Evolutionary conservation across 2,888 invertebrate genomes (phyloP), one percentile per base, ranked within the genome.

Genomic region (Cyaniris semiargus): DNA sequence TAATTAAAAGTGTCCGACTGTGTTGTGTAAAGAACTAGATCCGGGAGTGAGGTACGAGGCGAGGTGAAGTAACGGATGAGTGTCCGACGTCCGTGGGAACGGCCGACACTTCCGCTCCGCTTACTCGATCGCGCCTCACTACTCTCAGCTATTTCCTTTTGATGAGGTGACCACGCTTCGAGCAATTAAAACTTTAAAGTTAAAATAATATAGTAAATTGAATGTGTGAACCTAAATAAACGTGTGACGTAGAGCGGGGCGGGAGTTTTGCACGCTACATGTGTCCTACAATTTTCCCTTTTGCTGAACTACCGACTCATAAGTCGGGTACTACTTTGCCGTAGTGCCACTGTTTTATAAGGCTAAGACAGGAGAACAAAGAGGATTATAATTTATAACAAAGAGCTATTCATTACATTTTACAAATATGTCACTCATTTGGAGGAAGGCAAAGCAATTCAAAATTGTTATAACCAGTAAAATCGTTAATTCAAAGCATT

Each of bases 1-100:
- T 10, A 27, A 31, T 15, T 27, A 31, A 66, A 7, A 66, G 27
- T 31, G 18, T 21, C 27, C 27, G 27, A 27, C 15, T 5, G 15
- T 5, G 66, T 27, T 66, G 66, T 66, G 60, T 60, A 60, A 58
- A 58, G 60, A 60, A 60, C 23, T 8, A 13, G 72, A 72, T 72
- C 44, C 72, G 72, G 38, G 72, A 44, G 72, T 72, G 77, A 48
- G 76, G 79, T 74, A 78, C 75, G 76, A 70, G 77, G 80, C 85
- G 89, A 90, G 91, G 91, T 90, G 90, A 92, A 92, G 87, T 93
- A 93, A 93, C 93, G 93, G 93, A 92, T 90, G 91, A 90, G 85
- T 90, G 90, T 93, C 90, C 93, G 93, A 85, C 89, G 90, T 93
- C 90, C 93, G 93, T 94, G 93, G 93, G 93, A 94, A 93, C 93